Evolutionary conservation across 2,888 invertebrate genomes (phyloP), one percentile per base, ranked within the genome.

Genomic region (Megastigmus dorsalis): DNA sequence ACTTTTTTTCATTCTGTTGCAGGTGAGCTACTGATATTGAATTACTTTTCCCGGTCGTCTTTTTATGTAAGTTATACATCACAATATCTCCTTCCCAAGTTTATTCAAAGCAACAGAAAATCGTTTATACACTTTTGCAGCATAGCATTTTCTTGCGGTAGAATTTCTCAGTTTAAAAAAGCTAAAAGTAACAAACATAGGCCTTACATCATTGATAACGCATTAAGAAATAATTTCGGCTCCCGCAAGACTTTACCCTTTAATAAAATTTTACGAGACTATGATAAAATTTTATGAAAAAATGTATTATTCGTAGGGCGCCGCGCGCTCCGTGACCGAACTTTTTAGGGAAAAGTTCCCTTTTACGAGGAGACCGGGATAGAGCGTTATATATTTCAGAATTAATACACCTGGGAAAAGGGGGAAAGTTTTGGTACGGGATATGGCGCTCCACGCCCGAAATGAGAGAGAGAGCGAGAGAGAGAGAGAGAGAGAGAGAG

Each of bases 281-380:
- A 38, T 41, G 57, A 65, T 57, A 65, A 69, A 69, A 69, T 52
- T 57, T 70, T 62, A 70, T 62, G 62, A 70, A 70, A 70, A 54
- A 63, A 43, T 52, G 20, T 55, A 55, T 54, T 26, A 60, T 48
- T 66, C 23, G n/a, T n/a, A n/a, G n/a, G n/a, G n/a, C 50, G 2
- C 65, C 54, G 38, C 20, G 7, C 38, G 41, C 36, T 36, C 30
- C 9, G 23, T n/a, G 20, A n/a, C 10, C 52, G 33, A 65, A 15
- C 36, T 5, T 45, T 50, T 54, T 13, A 38, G 28, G 30, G 28
- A 48, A 55, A 55, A 43, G 20, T 43, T 26, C 9, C 3, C 33
- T 59, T 59, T 59, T 59, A 68, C 50, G 48, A 68, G 15, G 28
- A 6, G 18, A 10, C 28, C 9, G 43, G 13, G 18, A 1, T 5